These are phyloP conservation scores for Raphicerus campestris DNA, from an alignment of 2,113 vertebrate genomes.

Conservation along the genomic window DNA sequence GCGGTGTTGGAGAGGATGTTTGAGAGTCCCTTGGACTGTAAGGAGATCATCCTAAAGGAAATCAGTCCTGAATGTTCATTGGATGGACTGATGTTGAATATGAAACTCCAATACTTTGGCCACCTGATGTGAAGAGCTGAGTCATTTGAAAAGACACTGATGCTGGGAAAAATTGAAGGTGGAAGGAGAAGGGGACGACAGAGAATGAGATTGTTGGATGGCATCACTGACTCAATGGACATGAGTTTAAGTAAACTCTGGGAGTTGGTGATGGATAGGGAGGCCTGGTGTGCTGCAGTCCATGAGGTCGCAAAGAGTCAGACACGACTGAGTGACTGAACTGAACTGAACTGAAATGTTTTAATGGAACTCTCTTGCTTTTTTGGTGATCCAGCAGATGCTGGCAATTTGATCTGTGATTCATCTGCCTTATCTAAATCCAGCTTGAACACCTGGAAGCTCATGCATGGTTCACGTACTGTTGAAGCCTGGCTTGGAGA, in stretches of 20 bases:
- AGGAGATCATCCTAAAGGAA: neutral
- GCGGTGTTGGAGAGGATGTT: neutral
- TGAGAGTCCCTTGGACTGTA: neutral
- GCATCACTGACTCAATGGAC: neutral
- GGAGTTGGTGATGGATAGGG: neutral
- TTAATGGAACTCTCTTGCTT: neutral
- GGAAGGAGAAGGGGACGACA: neutral
- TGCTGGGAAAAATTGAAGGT: neutral
- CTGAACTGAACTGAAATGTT: neutral
- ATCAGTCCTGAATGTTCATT: neutral
- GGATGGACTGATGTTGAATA: neutral
- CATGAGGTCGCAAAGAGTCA: neutral
- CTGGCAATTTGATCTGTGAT: neutral
- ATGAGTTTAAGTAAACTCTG: neutral
- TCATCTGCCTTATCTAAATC: neutral
- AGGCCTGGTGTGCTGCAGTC: neutral
- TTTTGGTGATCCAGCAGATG: neutral
- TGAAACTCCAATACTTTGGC: neutral
- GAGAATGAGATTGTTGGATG: neutral
- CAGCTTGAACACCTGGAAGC: neutral
- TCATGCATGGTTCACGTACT: fast-evolving
- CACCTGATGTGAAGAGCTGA: neutral
- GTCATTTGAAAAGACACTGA: neutral
- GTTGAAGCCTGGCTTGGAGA: neutral
- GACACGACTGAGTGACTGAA: neutral